Evolutionary conservation across 35 echinoderm and acorn worm species (phyloP).

Genomic region (Ptychodera flava): DNA sequence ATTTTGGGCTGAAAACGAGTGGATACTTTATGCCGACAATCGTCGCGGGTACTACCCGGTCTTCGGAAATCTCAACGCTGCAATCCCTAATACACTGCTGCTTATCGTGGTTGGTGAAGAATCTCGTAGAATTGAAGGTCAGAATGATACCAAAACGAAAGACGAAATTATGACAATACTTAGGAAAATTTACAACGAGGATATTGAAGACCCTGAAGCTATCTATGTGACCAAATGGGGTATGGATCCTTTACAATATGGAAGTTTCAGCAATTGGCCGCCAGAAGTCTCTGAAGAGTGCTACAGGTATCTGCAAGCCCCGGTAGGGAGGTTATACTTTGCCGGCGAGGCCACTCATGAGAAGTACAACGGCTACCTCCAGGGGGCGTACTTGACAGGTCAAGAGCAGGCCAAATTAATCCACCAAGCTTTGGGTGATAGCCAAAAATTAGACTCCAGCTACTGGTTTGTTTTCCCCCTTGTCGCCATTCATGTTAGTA

Average conservation of each 20-base stretch:
- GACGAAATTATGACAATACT: background rate
- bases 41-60: constrained; percentile 34
- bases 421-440: too few relatives aligned
- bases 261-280: background rate
- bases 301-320: background rate
- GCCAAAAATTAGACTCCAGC: too few relatives aligned
- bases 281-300: background rate
- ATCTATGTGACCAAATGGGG: constrained; percentile 1
- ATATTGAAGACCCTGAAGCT: background rate
- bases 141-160: background rate
- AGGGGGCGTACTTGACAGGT: background rate
- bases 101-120: background rate
- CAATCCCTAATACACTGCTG: background rate
- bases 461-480: too few relatives aligned
- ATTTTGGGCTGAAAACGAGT: constrained; percentile 43
- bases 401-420: too few relatives aligned
- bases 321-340: background rate
- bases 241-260: background rate
- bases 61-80: background rate
- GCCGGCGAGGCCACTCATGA: constrained; percentile 5
- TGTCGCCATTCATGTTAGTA: too few relatives aligned
- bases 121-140: constrained; percentile 10
- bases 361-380: background rate
- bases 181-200: background rate
- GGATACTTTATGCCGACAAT: constrained; percentile 21